Evolutionary conservation across 1,140 invertebrate genomes (phyloP).

Genomic region (Eciton burchellii): DNA sequence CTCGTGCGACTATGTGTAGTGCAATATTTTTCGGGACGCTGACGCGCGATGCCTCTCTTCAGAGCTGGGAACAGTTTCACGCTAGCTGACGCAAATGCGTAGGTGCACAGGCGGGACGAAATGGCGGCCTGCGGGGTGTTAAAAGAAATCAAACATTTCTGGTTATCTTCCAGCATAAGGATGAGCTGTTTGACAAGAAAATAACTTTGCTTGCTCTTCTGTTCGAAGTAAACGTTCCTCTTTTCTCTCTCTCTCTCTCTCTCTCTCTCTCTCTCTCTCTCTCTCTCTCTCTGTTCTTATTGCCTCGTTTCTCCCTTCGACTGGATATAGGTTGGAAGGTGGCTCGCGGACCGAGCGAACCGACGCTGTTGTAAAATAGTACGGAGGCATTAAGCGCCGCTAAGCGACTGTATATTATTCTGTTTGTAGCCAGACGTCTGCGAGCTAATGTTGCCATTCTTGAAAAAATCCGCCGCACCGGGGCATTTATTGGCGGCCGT

Average conservation of each 20-base stretch:
- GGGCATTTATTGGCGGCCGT: constrained; percentile 48
- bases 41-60: constrained; percentile 34
- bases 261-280: neutral
- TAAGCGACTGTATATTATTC: constrained; percentile 73
- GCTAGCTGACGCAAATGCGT: constrained; percentile 70
- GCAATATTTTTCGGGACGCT: neutral
- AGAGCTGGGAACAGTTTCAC: constrained; percentile 10
- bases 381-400: constrained; percentile 63
- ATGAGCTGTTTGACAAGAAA: constrained; percentile 71
- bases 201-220: constrained; percentile 64
- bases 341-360: constrained; percentile 42
- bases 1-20: neutral
- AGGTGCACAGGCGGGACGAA: constrained; percentile 55
- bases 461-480: constrained; percentile 64
- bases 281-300: constrained; percentile 22
- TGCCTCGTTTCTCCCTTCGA: constrained; percentile 10
- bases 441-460: constrained; percentile 54
- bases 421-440: constrained; percentile 60
- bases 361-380: constrained; percentile 58
- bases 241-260: constrained; percentile 36
- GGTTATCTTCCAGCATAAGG: constrained; percentile 69
- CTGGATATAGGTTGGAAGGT: constrained; percentile 48
- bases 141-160: constrained; percentile 77
- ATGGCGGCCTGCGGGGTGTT: constrained; percentile 15
- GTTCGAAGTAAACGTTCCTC: constrained; percentile 56